Percentiles rank a stretch among this genome's conserved stretches.
Evolutionary conservation across 2,113 vertebrate species (phyloP).

Genomic region (Glaucidium brasilianum): DNA sequence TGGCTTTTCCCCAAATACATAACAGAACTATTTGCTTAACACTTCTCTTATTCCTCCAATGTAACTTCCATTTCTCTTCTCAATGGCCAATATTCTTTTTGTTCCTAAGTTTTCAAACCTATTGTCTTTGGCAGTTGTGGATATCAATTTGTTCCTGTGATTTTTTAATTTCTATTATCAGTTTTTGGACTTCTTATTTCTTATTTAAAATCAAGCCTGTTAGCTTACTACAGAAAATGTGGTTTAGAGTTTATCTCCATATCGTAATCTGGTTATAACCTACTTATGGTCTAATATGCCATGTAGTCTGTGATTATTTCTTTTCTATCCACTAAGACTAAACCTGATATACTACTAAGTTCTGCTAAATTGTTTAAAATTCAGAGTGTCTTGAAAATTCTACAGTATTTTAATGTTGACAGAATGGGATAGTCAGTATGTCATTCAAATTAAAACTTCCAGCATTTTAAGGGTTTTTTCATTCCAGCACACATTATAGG

Average conservation of each 20-base stretch:
- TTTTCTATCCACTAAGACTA: background rate
- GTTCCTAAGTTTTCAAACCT: background rate
- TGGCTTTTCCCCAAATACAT: background rate
- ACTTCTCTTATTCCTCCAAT: background rate
- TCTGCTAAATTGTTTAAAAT: background rate
- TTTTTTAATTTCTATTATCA: background rate
- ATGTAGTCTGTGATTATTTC: background rate
- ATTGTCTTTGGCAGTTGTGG: background rate
- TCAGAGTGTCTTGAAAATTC: background rate
- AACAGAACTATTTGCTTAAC: background rate
- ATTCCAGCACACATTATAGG: background rate
- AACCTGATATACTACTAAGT: background rate
- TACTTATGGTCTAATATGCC: background rate
- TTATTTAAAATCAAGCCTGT: background rate
- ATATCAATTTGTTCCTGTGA: background rate
- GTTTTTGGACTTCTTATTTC: background rate
- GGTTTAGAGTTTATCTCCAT: background rate
- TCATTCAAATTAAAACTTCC: background rate
- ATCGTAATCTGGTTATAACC: background rate
- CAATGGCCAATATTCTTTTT: background rate
- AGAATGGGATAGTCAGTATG: background rate
- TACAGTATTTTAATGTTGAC: background rate
- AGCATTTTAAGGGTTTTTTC: accelerated
- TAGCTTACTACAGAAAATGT: background rate
- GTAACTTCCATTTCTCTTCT: background rate